Percentiles rank a stretch among this genome's conserved stretches.
phyloP scores from a whole-genome alignment of 2,797 vertebrate genomes.

The Monodelphis domestica region DNA sequence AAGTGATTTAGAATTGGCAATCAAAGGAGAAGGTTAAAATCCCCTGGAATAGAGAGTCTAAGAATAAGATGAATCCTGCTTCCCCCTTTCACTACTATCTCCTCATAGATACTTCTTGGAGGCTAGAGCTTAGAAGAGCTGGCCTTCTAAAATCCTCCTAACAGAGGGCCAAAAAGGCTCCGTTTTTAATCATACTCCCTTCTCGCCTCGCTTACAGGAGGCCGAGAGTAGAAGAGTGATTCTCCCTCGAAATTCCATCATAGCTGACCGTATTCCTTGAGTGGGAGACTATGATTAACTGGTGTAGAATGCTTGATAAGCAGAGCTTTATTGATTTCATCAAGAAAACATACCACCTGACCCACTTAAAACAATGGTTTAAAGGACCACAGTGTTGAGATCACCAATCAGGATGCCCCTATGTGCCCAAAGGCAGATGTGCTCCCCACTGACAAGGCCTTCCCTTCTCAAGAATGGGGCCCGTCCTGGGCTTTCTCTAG shows the following conservation, averaged over 20 bases:
- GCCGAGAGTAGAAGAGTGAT: neutral
- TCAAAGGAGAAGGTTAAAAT: neutral
- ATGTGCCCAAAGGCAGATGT: neutral
- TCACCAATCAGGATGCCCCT: neutral
- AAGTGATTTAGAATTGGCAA: neutral
- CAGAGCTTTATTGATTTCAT: slow-evolving; percentile 51
- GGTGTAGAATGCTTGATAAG: slow-evolving; percentile 44
- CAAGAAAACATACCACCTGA: slow-evolving; percentile 19
- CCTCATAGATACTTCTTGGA: neutral
- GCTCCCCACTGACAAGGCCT: neutral
- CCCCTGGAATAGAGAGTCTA: neutral
- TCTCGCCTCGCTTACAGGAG: neutral
- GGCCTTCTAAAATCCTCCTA: neutral
- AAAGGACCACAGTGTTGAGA: neutral
- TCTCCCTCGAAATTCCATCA: neutral
- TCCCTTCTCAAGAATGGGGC: neutral
- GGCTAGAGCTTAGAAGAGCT: neutral
- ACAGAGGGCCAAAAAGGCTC: neutral
- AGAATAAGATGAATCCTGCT: neutral
- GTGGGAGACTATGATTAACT: slow-evolving; percentile 11
- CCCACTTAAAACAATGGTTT: slow-evolving; percentile 39
- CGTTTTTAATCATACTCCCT: neutral
- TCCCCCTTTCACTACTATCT: neutral
- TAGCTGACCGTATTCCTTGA: neutral
- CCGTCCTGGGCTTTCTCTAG: neutral